Conservation (phyloP, 1,140 invertebrate genomes). For the Anoplophora glabripennis region DNA sequence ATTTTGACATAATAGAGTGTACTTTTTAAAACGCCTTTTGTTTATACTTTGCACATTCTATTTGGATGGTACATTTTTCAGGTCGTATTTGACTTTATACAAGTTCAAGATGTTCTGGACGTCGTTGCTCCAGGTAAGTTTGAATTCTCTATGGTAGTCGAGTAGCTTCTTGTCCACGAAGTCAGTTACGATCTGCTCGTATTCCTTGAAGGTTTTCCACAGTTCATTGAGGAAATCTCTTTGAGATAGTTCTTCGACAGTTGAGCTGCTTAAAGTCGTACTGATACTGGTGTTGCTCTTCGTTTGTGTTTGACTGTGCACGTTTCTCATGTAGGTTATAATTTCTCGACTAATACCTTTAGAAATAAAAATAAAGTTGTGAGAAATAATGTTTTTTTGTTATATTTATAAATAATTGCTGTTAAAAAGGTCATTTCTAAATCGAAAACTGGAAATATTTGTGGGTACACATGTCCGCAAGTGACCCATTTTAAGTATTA, state of each 20-base stretch:
- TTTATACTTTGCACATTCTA: neutral
- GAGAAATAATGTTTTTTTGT: too few relatives aligned
- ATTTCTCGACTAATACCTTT: neutral
- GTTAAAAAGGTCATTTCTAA: too few relatives aligned
- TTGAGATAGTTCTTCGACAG: neutral
- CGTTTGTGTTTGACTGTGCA: neutral
- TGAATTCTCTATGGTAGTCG: conserved; percentile 1
- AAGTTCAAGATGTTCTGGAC: conserved; percentile 4
- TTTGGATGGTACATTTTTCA: conserved; percentile 3
- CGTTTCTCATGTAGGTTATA: neutral
- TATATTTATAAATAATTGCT: too few relatives aligned
- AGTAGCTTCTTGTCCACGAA: neutral
- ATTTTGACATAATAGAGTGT: neutral
- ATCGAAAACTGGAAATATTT: too few relatives aligned
- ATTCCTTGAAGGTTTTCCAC: neutral
- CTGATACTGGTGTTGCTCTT: neutral
- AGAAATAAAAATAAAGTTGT: too few relatives aligned
- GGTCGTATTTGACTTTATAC: conserved; percentile 13
- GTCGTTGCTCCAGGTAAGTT: conserved; percentile 4
- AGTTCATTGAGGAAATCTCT: conserved; percentile 1
- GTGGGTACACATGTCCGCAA: too few relatives aligned
- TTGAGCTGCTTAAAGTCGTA: neutral
- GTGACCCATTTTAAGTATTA: too few relatives aligned
- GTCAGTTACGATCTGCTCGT: neutral
- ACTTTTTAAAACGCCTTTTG: neutral